Conservation (phyloP, 2,113 vertebrate genomes). For the Pelusios castaneus region DNA sequence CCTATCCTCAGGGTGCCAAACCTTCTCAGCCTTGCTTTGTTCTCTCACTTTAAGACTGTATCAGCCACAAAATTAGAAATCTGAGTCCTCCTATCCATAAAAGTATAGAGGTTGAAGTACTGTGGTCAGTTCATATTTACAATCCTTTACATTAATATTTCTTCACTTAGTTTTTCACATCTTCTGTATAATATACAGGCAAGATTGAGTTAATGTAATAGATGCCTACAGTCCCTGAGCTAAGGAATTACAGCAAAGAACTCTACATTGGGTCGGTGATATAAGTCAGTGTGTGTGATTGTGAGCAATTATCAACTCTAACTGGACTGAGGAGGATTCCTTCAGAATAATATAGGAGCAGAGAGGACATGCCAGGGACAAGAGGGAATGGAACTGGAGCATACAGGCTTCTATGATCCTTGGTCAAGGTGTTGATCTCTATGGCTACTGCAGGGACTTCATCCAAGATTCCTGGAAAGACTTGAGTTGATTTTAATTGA, state of each 20-base stretch:
- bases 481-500: neutral
- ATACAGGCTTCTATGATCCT: neutral
- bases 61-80: fast-evolving
- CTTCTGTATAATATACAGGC: slow-evolving; percentile 49
- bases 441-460: neutral
- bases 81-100: neutral
- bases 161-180: neutral
- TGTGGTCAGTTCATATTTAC: slow-evolving; percentile 38
- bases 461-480: neutral
- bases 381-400: neutral
- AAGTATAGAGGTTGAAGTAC: neutral
- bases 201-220: slow-evolving; percentile 36
- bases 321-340: neutral
- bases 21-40: slow-evolving; percentile 2
- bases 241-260: neutral
- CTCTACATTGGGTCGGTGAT: neutral
- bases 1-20: neutral
- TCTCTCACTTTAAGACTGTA: neutral
- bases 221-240: neutral
- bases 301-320: neutral
- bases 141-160: neutral
- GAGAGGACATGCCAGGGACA: neutral
- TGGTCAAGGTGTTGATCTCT: neutral
- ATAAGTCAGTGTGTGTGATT: neutral
- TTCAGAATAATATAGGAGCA: neutral